phyloP scores from a whole-genome alignment of 2,113 vertebrate species.

The Crotalus tigris region DNA sequence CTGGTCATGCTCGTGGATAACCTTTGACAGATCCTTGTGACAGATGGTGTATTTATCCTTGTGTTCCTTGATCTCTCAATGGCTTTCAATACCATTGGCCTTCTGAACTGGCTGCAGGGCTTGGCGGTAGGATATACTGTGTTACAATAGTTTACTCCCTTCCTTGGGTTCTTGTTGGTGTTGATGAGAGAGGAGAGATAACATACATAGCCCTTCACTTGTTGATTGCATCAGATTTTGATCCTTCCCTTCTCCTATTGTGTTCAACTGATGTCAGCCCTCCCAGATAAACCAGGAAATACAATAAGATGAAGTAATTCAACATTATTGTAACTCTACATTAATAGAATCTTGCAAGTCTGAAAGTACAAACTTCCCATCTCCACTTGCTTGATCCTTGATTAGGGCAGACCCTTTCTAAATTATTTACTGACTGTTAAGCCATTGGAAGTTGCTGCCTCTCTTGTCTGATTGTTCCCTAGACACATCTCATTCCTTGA shows the following conservation, averaged over 20 bases:
- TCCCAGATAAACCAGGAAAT: neutral
- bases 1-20: neutral
- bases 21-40: neutral
- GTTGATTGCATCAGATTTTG: neutral
- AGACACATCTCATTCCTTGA: neutral
- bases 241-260: neutral
- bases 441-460: neutral
- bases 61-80: neutral
- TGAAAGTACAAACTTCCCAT: neutral
- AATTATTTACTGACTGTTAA: neutral
- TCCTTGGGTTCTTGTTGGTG: neutral
- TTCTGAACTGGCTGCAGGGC: neutral
- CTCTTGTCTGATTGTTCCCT: neutral
- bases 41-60: neutral
- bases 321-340: neutral
- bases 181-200: neutral
- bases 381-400: neutral
- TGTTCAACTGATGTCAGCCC: neutral
- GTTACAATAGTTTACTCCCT: neutral
- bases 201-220: neutral
- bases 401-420: neutral
- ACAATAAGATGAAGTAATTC: neutral
- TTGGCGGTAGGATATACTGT: neutral
- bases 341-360: neutral
- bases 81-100: neutral